Base-by-base conservation (phyloP, 2,113 vertebrate species). In the Silurus asotus region DNA sequence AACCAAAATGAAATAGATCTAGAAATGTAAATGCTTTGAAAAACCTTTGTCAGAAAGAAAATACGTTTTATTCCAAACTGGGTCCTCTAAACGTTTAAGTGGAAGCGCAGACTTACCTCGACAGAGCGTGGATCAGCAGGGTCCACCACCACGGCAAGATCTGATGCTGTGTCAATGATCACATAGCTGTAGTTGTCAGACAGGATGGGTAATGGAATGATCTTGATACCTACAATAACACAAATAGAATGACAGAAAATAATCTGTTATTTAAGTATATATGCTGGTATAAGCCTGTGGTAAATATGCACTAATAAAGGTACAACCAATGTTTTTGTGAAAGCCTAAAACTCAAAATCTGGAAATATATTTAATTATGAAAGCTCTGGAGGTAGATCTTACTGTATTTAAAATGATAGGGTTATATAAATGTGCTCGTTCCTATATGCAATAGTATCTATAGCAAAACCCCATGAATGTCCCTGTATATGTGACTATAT, bases 101-200 rank as follows among this genome's bases (percentile, higher is more conserved):
- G 20, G 14, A 23, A n/a, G 59, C 67, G 1, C 8, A 15, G 8
- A n/a, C 92, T 93, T 88, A 98, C 98, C 97, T 99, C 96, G 62
- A 99, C 96, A 0, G 93, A 94, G 81, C 96, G 93, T 0, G 98
- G 98, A 92, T 99, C 97, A 0, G 98, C 97, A 11, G 98, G 98
- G 88, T 99, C 98, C 0, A 99, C 91, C 48, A 94, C 97, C 0
- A 96, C 97, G 0, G 98, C 98, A 20, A 92, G 91, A 81, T 94
- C 88, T 0, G 97, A 96, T 67, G 90, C 91, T 8, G 95, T 98
- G 94, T 99, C 98, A 0, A 99, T 95, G 69, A 99, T 89, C 69
- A 99, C 95, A 92, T 99, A 99, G 95, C 98, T 98, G 94, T 99
- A 99, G 95, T 99, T 99, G 94, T 97, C 97, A 5, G 96, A 96